Base-by-base conservation (phyloP, 2,113 vertebrate species). In the Aegotheles bennettii region DNA sequence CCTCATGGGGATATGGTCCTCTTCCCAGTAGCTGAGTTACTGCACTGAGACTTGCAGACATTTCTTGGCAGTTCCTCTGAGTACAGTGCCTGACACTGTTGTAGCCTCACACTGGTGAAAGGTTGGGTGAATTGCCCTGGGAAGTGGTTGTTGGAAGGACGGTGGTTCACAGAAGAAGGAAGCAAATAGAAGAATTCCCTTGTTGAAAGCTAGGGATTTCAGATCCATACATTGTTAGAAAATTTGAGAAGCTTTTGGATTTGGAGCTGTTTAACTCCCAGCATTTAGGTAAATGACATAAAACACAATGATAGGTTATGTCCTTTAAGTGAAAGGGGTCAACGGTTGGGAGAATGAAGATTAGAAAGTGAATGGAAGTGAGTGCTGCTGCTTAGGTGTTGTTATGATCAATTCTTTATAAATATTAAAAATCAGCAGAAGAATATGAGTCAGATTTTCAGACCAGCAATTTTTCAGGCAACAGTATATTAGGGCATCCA, bases 31-130 rank as follows among this genome's bases (percentile, higher is more conserved):
- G 13, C 31, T n/a, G 50, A 83, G 35, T 64, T 82, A 43, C 4
- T 63, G 53, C 63, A 21, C 28, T 0, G 9, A n/a, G n/a, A n/a
- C 3, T 3, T 75, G 14, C n/a, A 42, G 57, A 15, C 0, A 4
- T 71, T 65, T 79, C 53, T 57, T 0, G 0, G n/a, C 4, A 15
- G 23, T 40, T 45, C 4, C 42, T 51, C n/a, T 4, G 16, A 74
- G 54, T 6, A 26, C 43, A 43, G 76, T 1, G 1, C 2, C 0
- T 31, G 47, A 26, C 21, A 26, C 35, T 43, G 53, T 33, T 3
- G 0, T 8, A 76, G 76, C 20, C 60, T 73, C 33, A 3, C 0
- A 3, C 23, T 70, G 71, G 17, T 33, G 11, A 59, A 63, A 61
- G 24, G 20, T 21, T 63, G 42, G 12, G 25, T 74, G 71, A 63